phyloP scores from a whole-genome alignment of 2,888 invertebrate genomes.

The Andricus quercusramuli region DNA sequence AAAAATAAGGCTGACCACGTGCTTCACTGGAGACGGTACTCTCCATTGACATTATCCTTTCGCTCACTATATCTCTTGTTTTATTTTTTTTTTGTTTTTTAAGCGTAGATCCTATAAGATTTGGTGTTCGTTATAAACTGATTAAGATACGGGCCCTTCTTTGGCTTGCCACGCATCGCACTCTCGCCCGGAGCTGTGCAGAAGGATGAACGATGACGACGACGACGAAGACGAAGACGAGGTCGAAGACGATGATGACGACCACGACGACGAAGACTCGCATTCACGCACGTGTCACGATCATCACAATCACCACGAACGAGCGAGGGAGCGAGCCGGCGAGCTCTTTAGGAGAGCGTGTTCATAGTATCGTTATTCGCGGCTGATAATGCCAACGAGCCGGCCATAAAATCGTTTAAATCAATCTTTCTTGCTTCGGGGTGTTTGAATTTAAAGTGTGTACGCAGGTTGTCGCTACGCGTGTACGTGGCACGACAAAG shows the following conservation, averaged over 20 bases:
- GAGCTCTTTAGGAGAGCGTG: constrained; percentile 80
- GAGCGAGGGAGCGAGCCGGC: constrained; percentile 57
- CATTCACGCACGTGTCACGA: constrained; percentile 9
- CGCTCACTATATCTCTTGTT: constrained; percentile 46
- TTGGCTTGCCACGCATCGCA: constrained; percentile 36
- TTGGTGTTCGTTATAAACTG: constrained; percentile 66
- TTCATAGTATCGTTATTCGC: constrained; percentile 78
- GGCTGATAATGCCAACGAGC: constrained; percentile 81
- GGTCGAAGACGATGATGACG: constrained; percentile 28
- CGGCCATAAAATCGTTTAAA: constrained; percentile 82
- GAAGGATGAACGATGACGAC: constrained; percentile 42
- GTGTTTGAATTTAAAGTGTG: constrained; percentile 96
- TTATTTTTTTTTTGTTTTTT: constrained; percentile 43
- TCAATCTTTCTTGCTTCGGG: constrained; percentile 94
- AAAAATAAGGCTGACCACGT: constrained; percentile 63
- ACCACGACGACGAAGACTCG: constrained; percentile 16
- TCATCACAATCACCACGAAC: constrained; percentile 26
- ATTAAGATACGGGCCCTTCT: constrained; percentile 37
- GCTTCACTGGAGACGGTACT: constrained; percentile 30
- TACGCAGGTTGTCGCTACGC: constrained; percentile 94
- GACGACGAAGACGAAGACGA: constrained; percentile 27
- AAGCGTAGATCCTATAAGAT: constrained; percentile 71
- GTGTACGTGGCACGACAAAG: constrained; percentile 95
- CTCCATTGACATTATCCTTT: constrained; percentile 42
- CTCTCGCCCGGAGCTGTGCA: constrained; percentile 42